A percentile compares a stretch with the other conserved stretches of the same genome.
Conservation (phyloP, 2,797 vertebrate genomes). For the Cetoscarus ocellatus region DNA sequence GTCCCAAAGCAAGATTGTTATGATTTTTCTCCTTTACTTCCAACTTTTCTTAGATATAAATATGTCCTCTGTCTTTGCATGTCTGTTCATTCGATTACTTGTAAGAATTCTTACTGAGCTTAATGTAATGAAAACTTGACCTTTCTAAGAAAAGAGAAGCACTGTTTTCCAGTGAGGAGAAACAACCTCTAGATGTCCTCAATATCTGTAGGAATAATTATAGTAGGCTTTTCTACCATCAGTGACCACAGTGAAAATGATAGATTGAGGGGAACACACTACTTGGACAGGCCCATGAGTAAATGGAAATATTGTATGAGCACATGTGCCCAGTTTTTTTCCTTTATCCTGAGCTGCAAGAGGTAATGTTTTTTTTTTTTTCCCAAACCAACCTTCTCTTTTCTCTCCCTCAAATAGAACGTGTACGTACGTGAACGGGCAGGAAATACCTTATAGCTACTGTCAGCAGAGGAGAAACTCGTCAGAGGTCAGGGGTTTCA, state of each 20-base stretch:
- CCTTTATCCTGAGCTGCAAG: conserved; percentile 56
- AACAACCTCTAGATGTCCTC: conserved; percentile 77
- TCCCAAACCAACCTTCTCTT: conserved; percentile 48
- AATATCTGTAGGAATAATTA: conserved; percentile 81
- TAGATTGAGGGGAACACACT: conserved; percentile 77
- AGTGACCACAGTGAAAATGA: conserved; percentile 80
- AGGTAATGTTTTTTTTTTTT: conserved; percentile 33
- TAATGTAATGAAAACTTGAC: conserved; percentile 50
- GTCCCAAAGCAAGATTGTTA: conserved; percentile 40
- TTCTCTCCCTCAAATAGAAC: conserved; percentile 54
- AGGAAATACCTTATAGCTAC: conserved; percentile 78
- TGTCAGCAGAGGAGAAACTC: conserved; percentile 71
- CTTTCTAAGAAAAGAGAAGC: conserved; percentile 48
- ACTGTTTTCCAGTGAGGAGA: conserved; percentile 65
- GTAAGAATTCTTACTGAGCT: conserved; percentile 35
- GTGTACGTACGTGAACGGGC: conserved; percentile 62
- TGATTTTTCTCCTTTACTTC: conserved; percentile 22
- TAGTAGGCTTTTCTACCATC: conserved; percentile 63
- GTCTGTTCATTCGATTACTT: conserved; percentile 45
- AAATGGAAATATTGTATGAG: conserved; percentile 82
- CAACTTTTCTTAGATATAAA: conserved; percentile 21
- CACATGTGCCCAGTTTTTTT: conserved; percentile 76
- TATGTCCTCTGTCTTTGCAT: conserved; percentile 39
- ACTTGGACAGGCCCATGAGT: conserved; percentile 77
- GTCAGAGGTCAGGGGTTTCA: conserved; percentile 72